Evolutionary conservation across 37 sponge, comb jelly and placozoan genomes (phyloP), one percentile per base, ranked within the genome.

Genomic region (Chondrosia reniformis): DNA sequence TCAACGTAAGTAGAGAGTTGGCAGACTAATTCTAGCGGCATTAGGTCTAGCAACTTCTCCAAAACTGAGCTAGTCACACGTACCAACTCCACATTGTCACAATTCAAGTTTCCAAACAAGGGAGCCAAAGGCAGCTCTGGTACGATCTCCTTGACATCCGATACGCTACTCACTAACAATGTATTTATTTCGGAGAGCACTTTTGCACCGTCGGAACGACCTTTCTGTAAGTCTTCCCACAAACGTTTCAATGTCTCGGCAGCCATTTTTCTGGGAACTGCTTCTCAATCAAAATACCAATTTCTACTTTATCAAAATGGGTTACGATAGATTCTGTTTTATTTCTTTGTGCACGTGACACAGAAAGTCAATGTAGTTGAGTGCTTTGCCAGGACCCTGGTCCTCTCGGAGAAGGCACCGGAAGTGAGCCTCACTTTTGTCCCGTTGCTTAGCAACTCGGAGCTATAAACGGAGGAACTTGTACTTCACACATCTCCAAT

Each of bases 301-400:
- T n/a, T n/a, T n/a, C n/a, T n/a, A n/a, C n/a, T n/a, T n/a, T n/a
- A n/a, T n/a, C n/a, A n/a, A n/a, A 46, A 24, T 55, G 56, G n/a
- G 55, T 44, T 69, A 95, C 45, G 86, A 85, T 4, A 98, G 86
- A 21, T 89, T 81, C 36, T 95, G 88, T 67, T 87, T 94, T 38
- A 98, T 98, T 30, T 98, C 94, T 34, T 79, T 85, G 79, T 98
- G 99, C 24, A 98, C 46, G 61, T 89, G 89, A 71, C 99, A 98
- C 34, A 95, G 81, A 55, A 80, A 93, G 78, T 98, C 97, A 19
- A 90, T 82, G 71, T 97, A 97, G 46, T 78, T 80, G 33, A 79
- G 80, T 28, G 87, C 83, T 76, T 91, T 85, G 46, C 89, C 96
- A 17, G 81, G 69, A 41, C 89, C 93, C 31, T 81, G 80, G 66